Percentiles rank a stretch among this genome's conserved stretches.
These are phyloP conservation scores for Adrianichthys oophorus DNA, from an alignment of 2,797 vertebrate species.

Conservation along the genomic window DNA sequence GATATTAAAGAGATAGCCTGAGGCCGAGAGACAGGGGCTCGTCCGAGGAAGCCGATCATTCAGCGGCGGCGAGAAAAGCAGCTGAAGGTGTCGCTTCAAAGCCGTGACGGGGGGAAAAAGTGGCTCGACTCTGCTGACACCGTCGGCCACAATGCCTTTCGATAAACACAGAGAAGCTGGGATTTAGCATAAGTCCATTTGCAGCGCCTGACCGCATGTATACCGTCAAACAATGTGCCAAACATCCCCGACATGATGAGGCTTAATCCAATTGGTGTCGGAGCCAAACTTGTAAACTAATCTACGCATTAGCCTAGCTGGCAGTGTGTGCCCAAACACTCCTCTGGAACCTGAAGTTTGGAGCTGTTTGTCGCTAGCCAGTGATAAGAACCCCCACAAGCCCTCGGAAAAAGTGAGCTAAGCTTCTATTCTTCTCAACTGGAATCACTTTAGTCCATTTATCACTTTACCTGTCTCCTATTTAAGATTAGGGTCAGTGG, in stretches of 20 bases:
- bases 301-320: conserved; percentile 81
- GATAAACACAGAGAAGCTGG: conserved; percentile 59
- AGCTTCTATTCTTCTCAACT: conserved; percentile 72
- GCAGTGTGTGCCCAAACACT: conserved; percentile 53
- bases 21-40: conserved; percentile 33
- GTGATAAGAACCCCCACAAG: conserved; percentile 70
- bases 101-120: conserved; percentile 14
- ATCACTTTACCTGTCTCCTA: conserved; percentile 82
- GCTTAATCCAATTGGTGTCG: conserved; percentile 81
- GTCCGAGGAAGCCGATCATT: conserved; percentile 39
- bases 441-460: conserved; percentile 73
- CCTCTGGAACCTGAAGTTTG: conserved; percentile 73
- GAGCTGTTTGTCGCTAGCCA: conserved; percentile 67
- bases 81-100: too few relatives aligned
- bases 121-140: conserved; percentile 57
- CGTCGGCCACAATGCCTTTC: conserved; percentile 57
- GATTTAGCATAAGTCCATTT: conserved; percentile 77
- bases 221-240: conserved; percentile 75
- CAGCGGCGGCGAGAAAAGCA: conserved; percentile 11
- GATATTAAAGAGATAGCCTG: conserved; percentile 53
- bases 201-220: conserved; percentile 71
- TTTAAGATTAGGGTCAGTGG: conserved; percentile 83
- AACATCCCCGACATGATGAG: conserved; percentile 62
- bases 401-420: conserved; percentile 66
- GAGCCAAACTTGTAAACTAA: conserved; percentile 84